phyloP scores from a whole-genome alignment of 2,113 vertebrate genomes.

The Scophthalmus maximus region DNA sequence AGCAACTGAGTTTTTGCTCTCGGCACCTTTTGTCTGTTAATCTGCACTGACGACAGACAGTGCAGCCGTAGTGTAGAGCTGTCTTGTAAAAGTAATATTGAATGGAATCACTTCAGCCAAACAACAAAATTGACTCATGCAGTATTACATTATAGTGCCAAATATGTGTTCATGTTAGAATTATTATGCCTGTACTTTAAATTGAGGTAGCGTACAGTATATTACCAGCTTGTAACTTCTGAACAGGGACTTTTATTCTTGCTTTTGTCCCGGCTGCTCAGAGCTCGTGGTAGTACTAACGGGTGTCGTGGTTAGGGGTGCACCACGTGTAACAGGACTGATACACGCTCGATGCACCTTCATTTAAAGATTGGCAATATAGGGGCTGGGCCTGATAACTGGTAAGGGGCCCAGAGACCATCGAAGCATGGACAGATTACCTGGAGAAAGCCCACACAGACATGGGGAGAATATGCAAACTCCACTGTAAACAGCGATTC shows the following conservation, averaged over 20 bases:
- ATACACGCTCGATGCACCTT: neutral
- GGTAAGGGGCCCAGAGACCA: neutral
- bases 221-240: neutral
- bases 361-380: neutral
- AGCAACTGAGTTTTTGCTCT: neutral
- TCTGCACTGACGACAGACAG: neutral
- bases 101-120: conserved; percentile 6
- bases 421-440: too few relatives aligned
- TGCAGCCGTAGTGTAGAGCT: neutral
- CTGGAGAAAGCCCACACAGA: too few relatives aligned
- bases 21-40: neutral
- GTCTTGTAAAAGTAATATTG: neutral
- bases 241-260: neutral
- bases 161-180: neutral
- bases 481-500: too few relatives aligned
- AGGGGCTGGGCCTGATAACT: neutral
- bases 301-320: neutral
- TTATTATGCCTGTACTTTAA: neutral
- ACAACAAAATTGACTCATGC: neutral
- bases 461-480: too few relatives aligned
- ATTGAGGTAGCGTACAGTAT: neutral
- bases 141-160: neutral
- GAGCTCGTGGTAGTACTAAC: neutral
- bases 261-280: neutral
- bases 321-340: neutral